Conservation (phyloP, 2,888 invertebrate genomes). For the Trichacis sp. region DNA sequence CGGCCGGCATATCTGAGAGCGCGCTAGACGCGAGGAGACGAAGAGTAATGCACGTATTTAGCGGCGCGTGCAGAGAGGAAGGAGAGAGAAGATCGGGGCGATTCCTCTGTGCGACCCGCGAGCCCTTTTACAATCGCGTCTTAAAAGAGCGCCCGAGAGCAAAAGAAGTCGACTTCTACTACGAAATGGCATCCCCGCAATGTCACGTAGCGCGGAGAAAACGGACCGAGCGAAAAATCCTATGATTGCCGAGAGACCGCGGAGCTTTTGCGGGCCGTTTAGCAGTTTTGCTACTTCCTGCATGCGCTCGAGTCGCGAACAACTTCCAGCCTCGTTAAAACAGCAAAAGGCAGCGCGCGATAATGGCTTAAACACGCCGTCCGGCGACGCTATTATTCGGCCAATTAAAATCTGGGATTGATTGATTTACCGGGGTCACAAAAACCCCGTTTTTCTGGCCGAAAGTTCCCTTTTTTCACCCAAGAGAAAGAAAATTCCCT, state of each 20-base stretch:
- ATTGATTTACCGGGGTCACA: too few relatives aligned
- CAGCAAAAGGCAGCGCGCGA: neutral
- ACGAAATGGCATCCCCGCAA: slow-evolving; percentile 31
- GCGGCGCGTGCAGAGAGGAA: too few relatives aligned
- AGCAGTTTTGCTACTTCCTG: slow-evolving; percentile 22
- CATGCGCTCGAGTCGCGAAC: neutral
- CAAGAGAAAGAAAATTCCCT: too few relatives aligned
- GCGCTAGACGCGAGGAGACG: too few relatives aligned
- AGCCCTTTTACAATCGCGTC: slow-evolving; percentile 21
- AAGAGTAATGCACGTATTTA: too few relatives aligned
- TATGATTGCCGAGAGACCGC: slow-evolving; percentile 12
- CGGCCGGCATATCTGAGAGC: too few relatives aligned
- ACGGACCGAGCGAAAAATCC: slow-evolving; percentile 31
- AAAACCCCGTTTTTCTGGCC: too few relatives aligned
- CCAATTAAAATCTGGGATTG: slow-evolving; percentile 1
- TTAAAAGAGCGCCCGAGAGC: slow-evolving; percentile 7
- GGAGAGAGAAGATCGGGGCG: slow-evolving; percentile 6
- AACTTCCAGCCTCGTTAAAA: slow-evolving; percentile 8
- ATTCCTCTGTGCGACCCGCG: slow-evolving; percentile 8
- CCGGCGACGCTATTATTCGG: neutral
- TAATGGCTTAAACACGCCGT: neutral
- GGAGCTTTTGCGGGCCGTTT: slow-evolving; percentile 21
- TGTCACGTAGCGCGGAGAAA: slow-evolving; percentile 21
- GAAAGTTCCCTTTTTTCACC: too few relatives aligned
- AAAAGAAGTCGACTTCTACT: slow-evolving; percentile 23